phyloP scores from a whole-genome alignment of 2,797 vertebrate species.

The Fringilla coelebs region DNA sequence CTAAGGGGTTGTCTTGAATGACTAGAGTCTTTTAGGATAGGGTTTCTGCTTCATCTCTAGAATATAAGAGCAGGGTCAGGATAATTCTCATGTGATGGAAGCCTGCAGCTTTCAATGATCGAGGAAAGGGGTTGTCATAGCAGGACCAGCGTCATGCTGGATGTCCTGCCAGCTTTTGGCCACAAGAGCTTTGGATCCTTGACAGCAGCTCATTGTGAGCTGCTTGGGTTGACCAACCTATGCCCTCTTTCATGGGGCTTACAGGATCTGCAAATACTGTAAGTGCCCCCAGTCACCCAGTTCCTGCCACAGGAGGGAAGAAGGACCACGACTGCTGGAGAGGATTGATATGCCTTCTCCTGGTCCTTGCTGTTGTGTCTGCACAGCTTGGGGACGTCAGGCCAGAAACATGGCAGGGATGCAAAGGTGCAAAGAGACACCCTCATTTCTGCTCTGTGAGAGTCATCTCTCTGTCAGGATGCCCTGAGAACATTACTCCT shows the following conservation, averaged over 20 bases:
- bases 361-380: fast-evolving
- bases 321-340: not conserved
- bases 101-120: not conserved
- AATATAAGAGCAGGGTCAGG: fast-evolving
- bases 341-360: not conserved
- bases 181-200: not conserved
- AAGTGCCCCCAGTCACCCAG: not conserved
- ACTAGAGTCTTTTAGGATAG: not conserved
- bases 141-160: not conserved
- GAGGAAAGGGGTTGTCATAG: not conserved
- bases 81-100: fast-evolving
- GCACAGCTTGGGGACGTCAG: fast-evolving
- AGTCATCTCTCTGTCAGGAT: not conserved
- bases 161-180: not conserved
- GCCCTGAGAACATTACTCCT: not conserved
- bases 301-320: fast-evolving
- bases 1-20: not conserved
- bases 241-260: not conserved
- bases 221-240: not conserved
- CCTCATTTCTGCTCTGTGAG: not conserved
- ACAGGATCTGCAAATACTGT: too few relatives aligned
- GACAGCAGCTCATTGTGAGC: fast-evolving
- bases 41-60: not conserved
- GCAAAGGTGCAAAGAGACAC: not conserved
- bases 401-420: fast-evolving